phyloP scores from a whole-genome alignment of 2,113 vertebrate genomes.

The Pelvicachromis taeniatus region DNA sequence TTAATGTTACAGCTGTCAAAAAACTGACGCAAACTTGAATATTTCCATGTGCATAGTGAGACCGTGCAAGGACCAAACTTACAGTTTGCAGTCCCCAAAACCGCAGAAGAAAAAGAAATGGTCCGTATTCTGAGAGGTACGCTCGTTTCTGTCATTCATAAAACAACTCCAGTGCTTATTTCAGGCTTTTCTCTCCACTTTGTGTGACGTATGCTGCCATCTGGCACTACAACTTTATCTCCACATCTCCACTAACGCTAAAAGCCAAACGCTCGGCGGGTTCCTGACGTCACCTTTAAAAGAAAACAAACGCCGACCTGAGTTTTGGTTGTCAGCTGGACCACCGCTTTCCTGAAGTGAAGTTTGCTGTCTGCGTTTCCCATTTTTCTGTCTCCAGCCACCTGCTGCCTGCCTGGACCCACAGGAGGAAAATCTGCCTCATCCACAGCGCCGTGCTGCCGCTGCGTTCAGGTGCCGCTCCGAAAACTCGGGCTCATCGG shows the following conservation, averaged over 20 bases:
- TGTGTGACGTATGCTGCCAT: constrained; percentile 20
- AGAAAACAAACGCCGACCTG: constrained; percentile 70
- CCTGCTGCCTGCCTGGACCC: background rate
- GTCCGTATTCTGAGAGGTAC: background rate
- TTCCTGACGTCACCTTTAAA: rapidly evolving
- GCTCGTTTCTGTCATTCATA: background rate
- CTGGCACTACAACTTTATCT: constrained; percentile 38
- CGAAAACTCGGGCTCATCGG: background rate
- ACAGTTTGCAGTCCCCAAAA: rapidly evolving
- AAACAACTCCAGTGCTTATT: background rate
- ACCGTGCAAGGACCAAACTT: background rate
- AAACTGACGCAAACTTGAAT: background rate
- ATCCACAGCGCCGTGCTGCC: background rate
- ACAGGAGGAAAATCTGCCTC: constrained; percentile 12
- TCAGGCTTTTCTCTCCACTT: background rate
- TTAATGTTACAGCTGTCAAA: background rate
- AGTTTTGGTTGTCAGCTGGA: constrained; percentile 94
- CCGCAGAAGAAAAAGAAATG: rapidly evolving
- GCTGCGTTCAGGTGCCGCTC: background rate
- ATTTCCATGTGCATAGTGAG: background rate
- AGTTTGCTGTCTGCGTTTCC: constrained; percentile 91
- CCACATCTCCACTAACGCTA: background rate
- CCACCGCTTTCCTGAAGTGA: constrained; percentile 95
- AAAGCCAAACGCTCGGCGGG: background rate
- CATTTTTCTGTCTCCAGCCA: constrained; percentile 66